A percentile compares a stretch with the other conserved stretches of the same genome.
phyloP scores from a whole-genome alignment of 2,113 vertebrate genomes.

The Ophthalmolycus amberensis region DNA sequence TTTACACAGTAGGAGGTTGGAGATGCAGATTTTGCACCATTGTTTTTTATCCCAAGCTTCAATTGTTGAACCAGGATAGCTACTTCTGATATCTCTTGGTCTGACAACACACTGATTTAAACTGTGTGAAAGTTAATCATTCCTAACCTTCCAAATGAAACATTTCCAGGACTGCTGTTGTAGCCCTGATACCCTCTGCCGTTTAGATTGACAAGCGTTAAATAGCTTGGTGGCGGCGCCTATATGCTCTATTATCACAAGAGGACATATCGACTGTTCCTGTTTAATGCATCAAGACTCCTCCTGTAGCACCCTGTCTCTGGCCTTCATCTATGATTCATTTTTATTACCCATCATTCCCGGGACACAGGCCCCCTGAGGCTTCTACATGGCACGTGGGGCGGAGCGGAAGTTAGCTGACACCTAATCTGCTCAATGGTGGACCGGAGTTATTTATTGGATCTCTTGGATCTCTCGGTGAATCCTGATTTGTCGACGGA shows the following conservation, averaged over 20 bases:
- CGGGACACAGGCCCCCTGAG: conserved; percentile 76
- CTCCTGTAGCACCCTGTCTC: conserved; percentile 82
- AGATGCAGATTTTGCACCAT: neutral
- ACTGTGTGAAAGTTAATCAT: conserved; percentile 37
- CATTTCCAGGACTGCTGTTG: conserved; percentile 42
- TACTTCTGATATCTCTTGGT: conserved; percentile 16
- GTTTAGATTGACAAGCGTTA: conserved; percentile 83
- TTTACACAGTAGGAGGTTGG: neutral
- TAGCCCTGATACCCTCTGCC: conserved; percentile 47
- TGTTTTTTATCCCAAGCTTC: conserved; percentile 3
- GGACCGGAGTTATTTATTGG: conserved; percentile 78
- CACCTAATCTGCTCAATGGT: conserved; percentile 82
- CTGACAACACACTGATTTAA: conserved; percentile 22
- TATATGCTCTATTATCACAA: conserved; percentile 85
- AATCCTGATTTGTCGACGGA: conserved; percentile 72
- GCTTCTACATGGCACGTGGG: conserved; percentile 75
- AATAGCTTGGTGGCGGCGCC: conserved; percentile 79
- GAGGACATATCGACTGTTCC: conserved; percentile 84
- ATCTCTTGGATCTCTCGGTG: conserved; percentile 65
- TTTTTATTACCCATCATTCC: conserved; percentile 88
- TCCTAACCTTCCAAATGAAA: conserved; percentile 48
- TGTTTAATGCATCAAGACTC: conserved; percentile 84
- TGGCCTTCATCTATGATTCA: conserved; percentile 86
- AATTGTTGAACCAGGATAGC: neutral
- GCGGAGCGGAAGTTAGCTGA: conserved; percentile 80